Percentiles rank a stretch among this genome's conserved stretches.
Conservation (phyloP, 2,888 invertebrate species). For the Sialis lutaria region DNA sequence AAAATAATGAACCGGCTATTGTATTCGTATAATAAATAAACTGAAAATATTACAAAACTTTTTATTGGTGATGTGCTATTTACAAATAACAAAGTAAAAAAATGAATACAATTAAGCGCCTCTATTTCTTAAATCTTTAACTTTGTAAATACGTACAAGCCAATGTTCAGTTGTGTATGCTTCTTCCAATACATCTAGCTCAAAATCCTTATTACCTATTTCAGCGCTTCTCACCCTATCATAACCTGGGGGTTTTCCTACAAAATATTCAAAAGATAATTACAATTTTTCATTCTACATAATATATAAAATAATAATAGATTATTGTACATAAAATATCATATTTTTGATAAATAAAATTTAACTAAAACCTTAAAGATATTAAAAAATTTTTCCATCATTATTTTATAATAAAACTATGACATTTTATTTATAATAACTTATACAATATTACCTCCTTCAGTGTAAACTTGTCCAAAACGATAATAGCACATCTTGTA, state of each 20-base stretch:
- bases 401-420: too few species aligned
- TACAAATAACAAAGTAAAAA: too few species aligned
- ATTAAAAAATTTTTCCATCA: neutral
- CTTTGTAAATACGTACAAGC: constrained; percentile 96
- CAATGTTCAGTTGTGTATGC: constrained; percentile 99
- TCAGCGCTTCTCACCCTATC: constrained; percentile 94
- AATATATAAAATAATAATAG: too few species aligned
- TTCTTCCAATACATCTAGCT: constrained; percentile 95
- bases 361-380: too few species aligned
- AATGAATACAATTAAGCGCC: constrained; percentile 38
- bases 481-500: constrained; percentile 99
- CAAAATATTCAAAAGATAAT: neutral
- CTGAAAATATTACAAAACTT: too few species aligned
- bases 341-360: too few species aligned
- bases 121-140: constrained; percentile 83
- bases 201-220: constrained; percentile 97
- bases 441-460: constrained; percentile 46
- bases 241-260: constrained; percentile 86
- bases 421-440: too few species aligned
- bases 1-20: too few species aligned
- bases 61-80: too few species aligned
- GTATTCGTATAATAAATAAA: too few species aligned
- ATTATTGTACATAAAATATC: too few species aligned
- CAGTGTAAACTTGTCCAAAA: constrained; percentile 91
- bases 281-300: too few species aligned